These are phyloP conservation scores for Tragelaphus eurycerus DNA, from an alignment of 2,797 vertebrate genomes.

Conservation along the genomic window DNA sequence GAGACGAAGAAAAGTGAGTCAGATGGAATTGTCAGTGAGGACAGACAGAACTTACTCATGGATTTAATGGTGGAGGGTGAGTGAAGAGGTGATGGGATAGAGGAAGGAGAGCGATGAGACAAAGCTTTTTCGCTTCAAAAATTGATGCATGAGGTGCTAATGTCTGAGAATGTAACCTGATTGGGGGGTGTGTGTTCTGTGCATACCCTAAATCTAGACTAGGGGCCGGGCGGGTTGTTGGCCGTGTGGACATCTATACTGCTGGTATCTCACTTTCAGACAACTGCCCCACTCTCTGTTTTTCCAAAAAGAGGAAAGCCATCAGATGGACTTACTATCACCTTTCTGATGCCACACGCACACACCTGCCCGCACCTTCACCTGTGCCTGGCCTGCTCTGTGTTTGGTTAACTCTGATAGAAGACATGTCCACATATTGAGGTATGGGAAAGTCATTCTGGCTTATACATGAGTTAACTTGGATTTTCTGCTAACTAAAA, in stretches of 20 bases:
- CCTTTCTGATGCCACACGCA: rapidly evolving
- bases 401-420: background rate
- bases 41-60: background rate
- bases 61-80: background rate
- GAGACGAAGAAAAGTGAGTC: background rate
- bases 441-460: background rate
- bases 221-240: rapidly evolving
- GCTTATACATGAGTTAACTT: background rate
- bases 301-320: background rate
- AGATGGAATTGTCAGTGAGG: background rate
- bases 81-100: rapidly evolving
- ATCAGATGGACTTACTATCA: rapidly evolving
- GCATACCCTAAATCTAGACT: background rate
- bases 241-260: rapidly evolving
- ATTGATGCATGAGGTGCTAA: background rate
- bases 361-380: background rate
- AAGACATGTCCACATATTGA: background rate
- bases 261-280: background rate
- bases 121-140: background rate
- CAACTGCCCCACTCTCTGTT: background rate
- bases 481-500: background rate
- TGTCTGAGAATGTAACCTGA: background rate
- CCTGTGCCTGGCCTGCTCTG: background rate
- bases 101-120: background rate
- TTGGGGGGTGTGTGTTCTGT: background rate